phyloP scores from a whole-genome alignment of 1,140 invertebrate genomes.

The Manduca sexta region DNA sequence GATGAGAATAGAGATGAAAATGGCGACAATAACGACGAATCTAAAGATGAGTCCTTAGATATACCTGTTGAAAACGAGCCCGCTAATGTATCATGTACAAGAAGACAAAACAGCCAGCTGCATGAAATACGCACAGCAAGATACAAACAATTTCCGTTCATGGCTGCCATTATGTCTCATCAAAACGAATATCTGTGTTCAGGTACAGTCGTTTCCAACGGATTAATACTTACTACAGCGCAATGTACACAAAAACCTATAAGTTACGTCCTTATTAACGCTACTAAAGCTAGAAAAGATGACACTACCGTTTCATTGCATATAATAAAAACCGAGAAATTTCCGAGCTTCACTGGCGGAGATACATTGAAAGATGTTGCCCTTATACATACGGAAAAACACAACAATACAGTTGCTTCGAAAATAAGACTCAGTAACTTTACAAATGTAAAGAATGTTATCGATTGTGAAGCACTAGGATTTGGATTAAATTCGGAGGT shows the following conservation, averaged over 20 bases:
- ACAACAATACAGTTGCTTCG: constrained; percentile 41
- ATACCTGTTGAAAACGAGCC: constrained; percentile 37
- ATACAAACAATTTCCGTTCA: constrained; percentile 51
- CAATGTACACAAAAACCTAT: constrained; percentile 36
- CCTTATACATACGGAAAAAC: constrained; percentile 50
- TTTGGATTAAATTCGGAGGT: constrained; percentile 54
- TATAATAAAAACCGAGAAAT: constrained; percentile 51
- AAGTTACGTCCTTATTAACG: constrained; percentile 45
- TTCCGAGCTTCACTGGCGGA: constrained; percentile 41
- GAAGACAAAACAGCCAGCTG: constrained; percentile 44
- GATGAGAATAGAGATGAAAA: constrained; percentile 46
- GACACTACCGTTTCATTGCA: constrained; percentile 32
- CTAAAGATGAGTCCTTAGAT: constrained; percentile 44
- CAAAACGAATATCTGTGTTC: constrained; percentile 56
- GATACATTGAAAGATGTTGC: constrained; percentile 45
- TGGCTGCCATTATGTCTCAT: constrained; percentile 52
- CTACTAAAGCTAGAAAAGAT: constrained; percentile 44
- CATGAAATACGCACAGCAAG: constrained; percentile 44
- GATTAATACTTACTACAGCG: constrained; percentile 53
- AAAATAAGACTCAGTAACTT: constrained; percentile 49
- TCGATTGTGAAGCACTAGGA: constrained; percentile 44
- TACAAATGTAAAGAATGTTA: constrained; percentile 24
- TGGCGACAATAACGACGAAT: constrained; percentile 37
- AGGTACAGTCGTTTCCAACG: constrained; percentile 48
- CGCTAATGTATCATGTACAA: constrained; percentile 37